These are phyloP conservation scores for Tyria jacobaeae DNA, from an alignment of 2,888 invertebrate species.

Conservation along the genomic window DNA sequence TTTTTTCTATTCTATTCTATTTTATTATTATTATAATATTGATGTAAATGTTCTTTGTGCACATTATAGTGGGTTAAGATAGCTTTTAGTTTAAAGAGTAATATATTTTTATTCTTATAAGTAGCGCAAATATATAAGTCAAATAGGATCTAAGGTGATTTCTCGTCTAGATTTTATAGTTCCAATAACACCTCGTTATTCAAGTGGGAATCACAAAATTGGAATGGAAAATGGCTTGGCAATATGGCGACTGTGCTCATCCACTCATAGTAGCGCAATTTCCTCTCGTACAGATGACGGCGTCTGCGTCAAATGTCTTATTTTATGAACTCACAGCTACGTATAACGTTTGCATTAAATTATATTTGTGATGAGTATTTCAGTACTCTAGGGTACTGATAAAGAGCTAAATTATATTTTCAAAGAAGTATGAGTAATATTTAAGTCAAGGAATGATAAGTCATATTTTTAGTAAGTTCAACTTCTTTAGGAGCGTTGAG, in stretches of 20 bases:
- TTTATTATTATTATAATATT: too few species aligned
- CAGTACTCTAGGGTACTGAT: constrained; percentile 20
- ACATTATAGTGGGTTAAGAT: too few species aligned
- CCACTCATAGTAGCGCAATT: constrained; percentile 62
- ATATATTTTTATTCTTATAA: background rate
- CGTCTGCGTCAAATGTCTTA: constrained; percentile 62
- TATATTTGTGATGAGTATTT: constrained; percentile 49
- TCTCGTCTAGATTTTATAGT: constrained; percentile 45
- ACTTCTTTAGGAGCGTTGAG: too few species aligned
- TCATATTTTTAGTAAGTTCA: too few species aligned
- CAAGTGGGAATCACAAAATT: constrained; percentile 66
- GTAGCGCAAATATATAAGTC: background rate
- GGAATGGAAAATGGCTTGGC: constrained; percentile 67
- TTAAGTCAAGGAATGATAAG: background rate
- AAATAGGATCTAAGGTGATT: background rate
- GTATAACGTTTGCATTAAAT: constrained; percentile 56
- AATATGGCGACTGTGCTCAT: constrained; percentile 61
- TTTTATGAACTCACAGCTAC: constrained; percentile 59
- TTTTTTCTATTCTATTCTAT: too few species aligned
- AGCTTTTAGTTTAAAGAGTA: too few species aligned
- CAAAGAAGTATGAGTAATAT: background rate
- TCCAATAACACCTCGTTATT: constrained; percentile 57
- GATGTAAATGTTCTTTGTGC: too few species aligned
- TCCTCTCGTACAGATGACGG: constrained; percentile 61
- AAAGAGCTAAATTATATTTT: background rate